Percentiles rank a stretch among this genome's conserved stretches.
These are phyloP conservation scores for Muscicapa comitata DNA, from an alignment of 2,797 vertebrate genomes.

Conservation along the genomic window DNA sequence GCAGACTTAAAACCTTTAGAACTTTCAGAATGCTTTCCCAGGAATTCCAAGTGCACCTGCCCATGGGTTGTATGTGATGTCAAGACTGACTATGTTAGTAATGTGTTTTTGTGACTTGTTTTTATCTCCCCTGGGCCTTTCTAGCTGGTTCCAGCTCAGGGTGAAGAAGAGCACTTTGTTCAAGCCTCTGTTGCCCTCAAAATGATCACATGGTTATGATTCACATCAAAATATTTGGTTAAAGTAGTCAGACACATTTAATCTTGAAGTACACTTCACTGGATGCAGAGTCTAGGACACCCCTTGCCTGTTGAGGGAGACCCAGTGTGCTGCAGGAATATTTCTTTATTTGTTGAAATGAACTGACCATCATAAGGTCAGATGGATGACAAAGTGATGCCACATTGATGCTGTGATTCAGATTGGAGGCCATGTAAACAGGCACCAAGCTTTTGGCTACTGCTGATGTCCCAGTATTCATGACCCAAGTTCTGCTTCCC, in stretches of 20 bases:
- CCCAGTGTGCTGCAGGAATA: background rate
- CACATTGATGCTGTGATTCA: background rate
- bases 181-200: slow-evolving; percentile 79
- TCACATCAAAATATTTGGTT: slow-evolving; percentile 79
- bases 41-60: background rate
- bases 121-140: slow-evolving; percentile 73
- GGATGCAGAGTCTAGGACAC: background rate
- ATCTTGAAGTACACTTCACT: background rate
- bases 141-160: slow-evolving; percentile 83
- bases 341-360: background rate
- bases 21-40: background rate
- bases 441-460: background rate
- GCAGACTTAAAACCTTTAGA: background rate
- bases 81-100: slow-evolving; percentile 71
- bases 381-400: background rate
- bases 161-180: slow-evolving; percentile 79
- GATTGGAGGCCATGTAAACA: background rate
- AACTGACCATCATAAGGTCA: background rate
- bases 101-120: slow-evolving; percentile 78
- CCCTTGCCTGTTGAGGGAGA: background rate
- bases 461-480: background rate
- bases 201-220: slow-evolving; percentile 78
- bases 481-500: background rate
- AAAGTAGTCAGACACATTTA: background rate
- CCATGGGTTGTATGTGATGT: slow-evolving; percentile 80